These are phyloP conservation scores for Bergia puertoricense DNA, from an alignment of 92 coral and sea anemone genomes.

Conservation along the genomic window DNA sequence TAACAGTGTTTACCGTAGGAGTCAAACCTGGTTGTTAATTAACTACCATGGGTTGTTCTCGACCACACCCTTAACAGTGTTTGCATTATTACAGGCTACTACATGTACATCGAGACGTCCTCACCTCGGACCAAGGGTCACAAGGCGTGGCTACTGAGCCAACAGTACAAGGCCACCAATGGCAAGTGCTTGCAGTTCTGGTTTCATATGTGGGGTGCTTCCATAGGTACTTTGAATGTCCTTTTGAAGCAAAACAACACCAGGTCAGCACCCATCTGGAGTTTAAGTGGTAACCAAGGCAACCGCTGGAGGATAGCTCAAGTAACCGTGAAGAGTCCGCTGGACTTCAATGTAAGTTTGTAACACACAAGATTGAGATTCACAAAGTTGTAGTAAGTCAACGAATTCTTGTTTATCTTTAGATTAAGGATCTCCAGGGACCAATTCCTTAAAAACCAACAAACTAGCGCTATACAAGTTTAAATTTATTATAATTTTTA, in stretches of 20 bases:
- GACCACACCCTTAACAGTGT: background rate
- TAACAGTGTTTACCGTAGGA: no score
- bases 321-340: constrained; percentile 79
- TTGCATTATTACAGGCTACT: constrained; percentile 66
- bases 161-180: constrained; percentile 76
- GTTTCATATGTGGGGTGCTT: constrained; percentile 92
- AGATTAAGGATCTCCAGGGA: no score
- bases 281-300: constrained; percentile 88
- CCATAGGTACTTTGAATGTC: constrained; percentile 83
- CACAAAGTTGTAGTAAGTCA: no score
- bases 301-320: constrained; percentile 90
- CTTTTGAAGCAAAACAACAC: constrained; percentile 76
- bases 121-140: constrained; percentile 91
- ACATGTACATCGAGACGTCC: constrained; percentile 95
- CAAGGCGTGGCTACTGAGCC: constrained; percentile 95
- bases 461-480: no score
- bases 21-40: no score
- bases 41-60: no score
- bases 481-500: no score
- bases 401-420: no score
- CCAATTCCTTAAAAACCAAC: no score
- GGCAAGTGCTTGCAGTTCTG: constrained; percentile 98
- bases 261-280: constrained; percentile 89
- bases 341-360: constrained; percentile 75
- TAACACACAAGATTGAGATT: background rate